Evolutionary conservation across 2,113 vertebrate genomes (phyloP).

Genomic region (Gallinago paraguaiae): DNA sequence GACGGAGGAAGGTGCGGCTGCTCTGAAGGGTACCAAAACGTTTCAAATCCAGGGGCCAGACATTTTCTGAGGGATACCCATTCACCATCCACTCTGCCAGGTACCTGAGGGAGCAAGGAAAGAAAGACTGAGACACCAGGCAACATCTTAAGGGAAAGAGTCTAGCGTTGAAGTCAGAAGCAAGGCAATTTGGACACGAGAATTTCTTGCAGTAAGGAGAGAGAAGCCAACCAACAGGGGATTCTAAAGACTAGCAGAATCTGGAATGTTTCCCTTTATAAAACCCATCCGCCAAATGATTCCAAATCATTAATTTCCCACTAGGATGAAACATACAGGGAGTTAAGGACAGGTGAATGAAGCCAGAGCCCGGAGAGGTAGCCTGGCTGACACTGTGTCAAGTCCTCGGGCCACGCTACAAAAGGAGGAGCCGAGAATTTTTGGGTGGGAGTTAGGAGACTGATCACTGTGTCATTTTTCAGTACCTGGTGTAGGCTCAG

Average conservation of each 20-base stretch:
- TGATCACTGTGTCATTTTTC: background rate
- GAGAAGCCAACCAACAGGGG: background rate
- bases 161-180: background rate
- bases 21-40: constrained; percentile 95
- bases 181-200: background rate
- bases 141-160: background rate
- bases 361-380: background rate
- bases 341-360: background rate
- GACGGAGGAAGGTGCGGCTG: constrained; percentile 95
- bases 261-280: background rate
- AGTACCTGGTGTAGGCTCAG: background rate
- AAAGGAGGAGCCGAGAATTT: background rate
- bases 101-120: constrained; percentile 75
- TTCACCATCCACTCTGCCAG: constrained; percentile 97
- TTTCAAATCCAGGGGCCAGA: constrained; percentile 94
- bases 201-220: background rate
- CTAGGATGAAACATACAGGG: background rate
- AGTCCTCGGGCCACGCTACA: background rate
- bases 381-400: background rate
- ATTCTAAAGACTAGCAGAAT: background rate
- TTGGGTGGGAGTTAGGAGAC: background rate
- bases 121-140: background rate
- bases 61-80: constrained; percentile 89
- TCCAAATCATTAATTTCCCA: background rate
- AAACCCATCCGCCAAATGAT: background rate